Percentiles rank a stretch among this genome's conserved stretches.
These are phyloP conservation scores for Hyles lineata DNA, from an alignment of 2,888 invertebrate species.

Conservation along the genomic window DNA sequence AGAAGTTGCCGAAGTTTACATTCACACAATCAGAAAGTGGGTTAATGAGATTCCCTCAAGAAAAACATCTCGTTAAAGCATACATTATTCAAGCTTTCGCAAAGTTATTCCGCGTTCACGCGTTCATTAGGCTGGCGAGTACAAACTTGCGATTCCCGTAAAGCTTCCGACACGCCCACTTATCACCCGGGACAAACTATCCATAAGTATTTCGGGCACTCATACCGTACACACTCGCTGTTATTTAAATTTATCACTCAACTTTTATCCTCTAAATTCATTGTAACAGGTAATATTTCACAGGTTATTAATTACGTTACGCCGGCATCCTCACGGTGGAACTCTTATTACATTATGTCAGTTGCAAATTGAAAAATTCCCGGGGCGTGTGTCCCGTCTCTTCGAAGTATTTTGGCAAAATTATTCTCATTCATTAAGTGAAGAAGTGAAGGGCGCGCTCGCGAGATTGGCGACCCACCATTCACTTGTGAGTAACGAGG, in stretches of 20 bases:
- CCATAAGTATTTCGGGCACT: constrained; percentile 78
- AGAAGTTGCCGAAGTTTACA: constrained; percentile 79
- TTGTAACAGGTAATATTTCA: constrained; percentile 84
- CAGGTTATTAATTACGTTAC: constrained; percentile 83
- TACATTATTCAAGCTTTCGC: constrained; percentile 83
- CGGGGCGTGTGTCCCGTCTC: constrained; percentile 83
- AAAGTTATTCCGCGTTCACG: constrained; percentile 83
- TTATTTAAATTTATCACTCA: constrained; percentile 85
- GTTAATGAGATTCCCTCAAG: constrained; percentile 84
- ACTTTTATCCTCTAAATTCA: constrained; percentile 84
- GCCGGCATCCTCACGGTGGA: constrained; percentile 81
- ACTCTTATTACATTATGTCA: constrained; percentile 85
- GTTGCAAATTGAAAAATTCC: constrained; percentile 85
- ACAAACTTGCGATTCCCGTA: constrained; percentile 76
- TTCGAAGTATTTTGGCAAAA: constrained; percentile 83
- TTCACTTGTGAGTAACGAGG: constrained; percentile 82
- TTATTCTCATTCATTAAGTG: constrained; percentile 84
- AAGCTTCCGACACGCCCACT: constrained; percentile 71
- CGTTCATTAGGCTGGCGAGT: constrained; percentile 80
- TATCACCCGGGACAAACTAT: constrained; percentile 80
- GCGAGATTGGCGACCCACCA: constrained; percentile 81
- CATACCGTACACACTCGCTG: constrained; percentile 61
- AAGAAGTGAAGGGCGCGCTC: constrained; percentile 78
- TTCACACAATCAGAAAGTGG: constrained; percentile 83
- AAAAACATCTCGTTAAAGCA: constrained; percentile 85